These are phyloP conservation scores for Ptychodera flava DNA, from an alignment of 35 echinoderm and acorn worm genomes.

Conservation along the genomic window DNA sequence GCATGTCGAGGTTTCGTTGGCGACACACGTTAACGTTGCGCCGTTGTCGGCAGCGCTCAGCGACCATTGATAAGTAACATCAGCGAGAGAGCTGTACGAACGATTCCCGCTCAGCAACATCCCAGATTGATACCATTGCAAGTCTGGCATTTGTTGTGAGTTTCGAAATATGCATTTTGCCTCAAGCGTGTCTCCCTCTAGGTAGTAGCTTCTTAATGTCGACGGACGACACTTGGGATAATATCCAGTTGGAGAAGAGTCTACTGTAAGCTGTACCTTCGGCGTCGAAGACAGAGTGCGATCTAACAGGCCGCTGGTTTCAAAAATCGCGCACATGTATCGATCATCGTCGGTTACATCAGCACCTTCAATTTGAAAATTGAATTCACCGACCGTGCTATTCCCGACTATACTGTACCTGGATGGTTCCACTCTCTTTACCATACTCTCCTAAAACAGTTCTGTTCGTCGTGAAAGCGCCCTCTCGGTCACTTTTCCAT, in stretches of 20 bases:
- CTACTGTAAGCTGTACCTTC: too few species aligned
- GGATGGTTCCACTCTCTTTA: too few species aligned
- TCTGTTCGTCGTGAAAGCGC: too few species aligned
- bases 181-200: neutral
- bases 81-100: neutral
- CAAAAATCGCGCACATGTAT: neutral
- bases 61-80: neutral
- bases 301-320: too few species aligned
- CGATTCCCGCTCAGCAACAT: neutral
- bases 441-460: too few species aligned
- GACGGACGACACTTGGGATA: neutral
- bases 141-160: neutral
- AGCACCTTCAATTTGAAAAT: neutral
- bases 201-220: neutral
- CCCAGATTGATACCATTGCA: neutral
- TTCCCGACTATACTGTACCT: too few species aligned
- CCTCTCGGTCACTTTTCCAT: too few species aligned
- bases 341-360: neutral
- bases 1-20: neutral
- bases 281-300: too few species aligned
- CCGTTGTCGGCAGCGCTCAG: neutral
- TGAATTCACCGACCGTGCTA: too few species aligned
- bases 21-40: neutral
- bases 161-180: neutral
- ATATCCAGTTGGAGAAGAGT: neutral